Conservation (phyloP, 2,888 invertebrate genomes). For the Heliconius sara region DNA sequence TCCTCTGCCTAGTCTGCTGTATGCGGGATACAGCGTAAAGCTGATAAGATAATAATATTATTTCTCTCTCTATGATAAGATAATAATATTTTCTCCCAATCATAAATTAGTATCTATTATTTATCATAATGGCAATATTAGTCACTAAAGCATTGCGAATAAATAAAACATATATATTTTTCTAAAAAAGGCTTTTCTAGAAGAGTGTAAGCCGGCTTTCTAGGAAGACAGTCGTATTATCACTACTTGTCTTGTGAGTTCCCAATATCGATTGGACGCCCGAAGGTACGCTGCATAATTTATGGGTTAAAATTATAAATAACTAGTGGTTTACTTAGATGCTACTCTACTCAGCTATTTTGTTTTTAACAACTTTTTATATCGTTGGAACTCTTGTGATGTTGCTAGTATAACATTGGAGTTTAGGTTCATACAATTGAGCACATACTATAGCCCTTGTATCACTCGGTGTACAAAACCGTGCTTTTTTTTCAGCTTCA, state of each 20-base stretch:
- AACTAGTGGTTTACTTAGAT: neutral
- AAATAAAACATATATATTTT: neutral
- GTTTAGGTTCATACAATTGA: too few species aligned
- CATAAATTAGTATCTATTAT: neutral
- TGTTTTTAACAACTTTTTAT: neutral
- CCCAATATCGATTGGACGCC: slow-evolving; percentile 28
- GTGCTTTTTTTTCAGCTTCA: too few species aligned
- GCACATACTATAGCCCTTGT: too few species aligned
- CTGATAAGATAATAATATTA: too few species aligned
- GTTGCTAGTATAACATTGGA: too few species aligned
- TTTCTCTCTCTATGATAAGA: too few species aligned
- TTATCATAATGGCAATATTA: neutral
- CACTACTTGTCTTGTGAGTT: slow-evolving; percentile 3
- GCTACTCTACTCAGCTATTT: neutral
- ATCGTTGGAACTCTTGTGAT: too few species aligned
- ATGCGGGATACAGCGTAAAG: too few species aligned
- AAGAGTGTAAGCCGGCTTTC: slow-evolving; percentile 8
- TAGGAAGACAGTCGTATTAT: slow-evolving; percentile 11
- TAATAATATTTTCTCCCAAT: too few species aligned
- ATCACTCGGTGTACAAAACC: too few species aligned
- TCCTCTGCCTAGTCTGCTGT: too few species aligned
- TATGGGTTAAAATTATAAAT: slow-evolving; percentile 9
- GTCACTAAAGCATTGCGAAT: neutral
- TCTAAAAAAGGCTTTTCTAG: neutral
- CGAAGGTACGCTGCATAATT: slow-evolving; percentile 13